These are phyloP conservation scores for Coregonus suidteri DNA, from an alignment of 2,797 vertebrate genomes.

Conservation along the genomic window DNA sequence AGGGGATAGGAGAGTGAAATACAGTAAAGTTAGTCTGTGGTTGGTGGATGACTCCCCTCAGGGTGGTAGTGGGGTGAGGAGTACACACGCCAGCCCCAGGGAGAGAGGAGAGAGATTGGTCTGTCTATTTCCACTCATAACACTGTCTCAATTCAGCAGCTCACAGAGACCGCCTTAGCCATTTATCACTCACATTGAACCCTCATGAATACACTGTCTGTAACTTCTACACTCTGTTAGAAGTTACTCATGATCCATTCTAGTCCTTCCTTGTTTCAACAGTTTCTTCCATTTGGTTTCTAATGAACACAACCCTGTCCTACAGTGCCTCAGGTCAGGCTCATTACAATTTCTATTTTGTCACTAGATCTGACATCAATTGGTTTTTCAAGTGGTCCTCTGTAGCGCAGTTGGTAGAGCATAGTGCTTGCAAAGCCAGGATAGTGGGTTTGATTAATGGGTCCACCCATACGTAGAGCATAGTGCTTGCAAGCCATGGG, in stretches of 20 bases:
- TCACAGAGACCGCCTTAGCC: not conserved
- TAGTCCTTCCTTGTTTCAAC: no score
- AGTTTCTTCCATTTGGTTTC: no score
- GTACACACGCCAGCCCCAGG: not conserved
- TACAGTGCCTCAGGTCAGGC: no score
- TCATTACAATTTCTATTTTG: not conserved
- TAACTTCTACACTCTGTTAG: no score
- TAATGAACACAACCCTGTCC: no score
- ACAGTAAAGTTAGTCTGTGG: not conserved
- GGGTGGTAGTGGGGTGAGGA: not conserved
- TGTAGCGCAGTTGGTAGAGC: not conserved
- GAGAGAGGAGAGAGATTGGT: not conserved
- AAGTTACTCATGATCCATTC: no score
- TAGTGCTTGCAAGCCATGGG: not conserved
- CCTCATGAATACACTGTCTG: no score
- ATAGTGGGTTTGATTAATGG: not conserved
- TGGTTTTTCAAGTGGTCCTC: not conserved
- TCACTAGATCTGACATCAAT: not conserved
- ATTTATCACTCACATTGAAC: not conserved
- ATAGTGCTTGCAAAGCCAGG: not conserved
- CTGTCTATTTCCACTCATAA: not conserved
- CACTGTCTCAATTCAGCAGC: slow-evolving; percentile 1
- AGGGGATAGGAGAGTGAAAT: slow-evolving; percentile 2
- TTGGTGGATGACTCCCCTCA: not conserved
- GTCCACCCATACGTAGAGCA: not conserved